phyloP scores from a whole-genome alignment of 1,140 invertebrate species.

The Acromyrmex charruanus region DNA sequence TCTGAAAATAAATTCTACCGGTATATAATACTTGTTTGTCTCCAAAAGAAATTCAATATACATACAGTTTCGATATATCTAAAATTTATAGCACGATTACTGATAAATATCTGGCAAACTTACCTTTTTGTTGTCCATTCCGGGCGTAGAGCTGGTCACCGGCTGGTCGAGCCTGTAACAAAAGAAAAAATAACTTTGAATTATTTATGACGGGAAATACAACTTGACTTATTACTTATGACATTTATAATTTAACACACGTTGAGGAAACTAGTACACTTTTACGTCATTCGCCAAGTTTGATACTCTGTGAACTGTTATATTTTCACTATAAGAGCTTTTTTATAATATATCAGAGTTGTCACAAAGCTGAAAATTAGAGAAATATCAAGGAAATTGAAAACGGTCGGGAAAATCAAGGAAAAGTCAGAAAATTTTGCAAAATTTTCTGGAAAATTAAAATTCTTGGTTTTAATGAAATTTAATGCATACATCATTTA shows the following conservation, averaged over 20 bases:
- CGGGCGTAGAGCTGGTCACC: constrained; percentile 87
- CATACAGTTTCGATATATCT: background rate
- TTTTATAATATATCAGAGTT: no score
- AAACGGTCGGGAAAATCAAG: no score
- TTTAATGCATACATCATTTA: no score
- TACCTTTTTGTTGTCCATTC: constrained; percentile 91
- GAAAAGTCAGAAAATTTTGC: no score
- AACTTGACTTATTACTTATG: background rate
- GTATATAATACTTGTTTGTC: background rate
- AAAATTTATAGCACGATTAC: background rate
- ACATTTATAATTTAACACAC: background rate
- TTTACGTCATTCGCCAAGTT: background rate
- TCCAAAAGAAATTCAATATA: background rate
- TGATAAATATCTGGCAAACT: background rate
- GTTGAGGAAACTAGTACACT: background rate
- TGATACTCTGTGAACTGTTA: background rate
- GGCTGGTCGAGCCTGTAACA: constrained; percentile 90
- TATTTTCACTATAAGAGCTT: no score
- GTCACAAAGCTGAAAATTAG: no score
- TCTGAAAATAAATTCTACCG: background rate
- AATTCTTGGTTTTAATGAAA: no score
- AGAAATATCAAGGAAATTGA: no score
- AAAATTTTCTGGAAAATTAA: no score
- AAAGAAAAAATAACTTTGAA: constrained; percentile 30
- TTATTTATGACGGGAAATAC: background rate